phyloP scores from a whole-genome alignment of 1,140 invertebrate species.

The Pseudomyrmex flavicornis region DNA sequence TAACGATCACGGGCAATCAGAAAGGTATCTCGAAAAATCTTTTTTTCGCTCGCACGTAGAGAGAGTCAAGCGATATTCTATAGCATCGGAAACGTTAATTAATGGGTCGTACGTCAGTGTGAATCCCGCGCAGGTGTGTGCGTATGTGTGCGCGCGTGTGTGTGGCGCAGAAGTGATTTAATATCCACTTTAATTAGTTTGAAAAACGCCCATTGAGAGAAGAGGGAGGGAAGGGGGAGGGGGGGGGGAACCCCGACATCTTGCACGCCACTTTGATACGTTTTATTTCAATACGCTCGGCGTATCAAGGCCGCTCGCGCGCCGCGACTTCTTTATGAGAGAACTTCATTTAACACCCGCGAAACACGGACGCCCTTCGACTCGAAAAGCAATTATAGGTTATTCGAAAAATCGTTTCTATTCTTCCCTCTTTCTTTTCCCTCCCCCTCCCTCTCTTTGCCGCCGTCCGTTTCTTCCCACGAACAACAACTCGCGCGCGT shows the following conservation, averaged over 20 bases:
- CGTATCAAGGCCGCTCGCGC: conserved; percentile 59
- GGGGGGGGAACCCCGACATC: conserved; percentile 20
- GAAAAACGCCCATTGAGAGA: conserved; percentile 76
- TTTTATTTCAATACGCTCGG: conserved; percentile 69
- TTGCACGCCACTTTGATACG: conserved; percentile 68
- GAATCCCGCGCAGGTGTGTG: conserved; percentile 49
- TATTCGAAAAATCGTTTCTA: conserved; percentile 38
- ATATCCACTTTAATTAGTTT: conserved; percentile 79
- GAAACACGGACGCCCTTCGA: not conserved
- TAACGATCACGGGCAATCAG: conserved; percentile 46
- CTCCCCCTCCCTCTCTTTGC: no score
- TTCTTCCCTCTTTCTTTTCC: not conserved
- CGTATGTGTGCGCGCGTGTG: conserved; percentile 21
- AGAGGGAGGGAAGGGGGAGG: not conserved
- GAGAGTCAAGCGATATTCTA: conserved; percentile 67
- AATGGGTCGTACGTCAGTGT: conserved; percentile 69
- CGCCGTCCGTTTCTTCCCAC: not conserved
- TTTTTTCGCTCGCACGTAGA: conserved; percentile 10
- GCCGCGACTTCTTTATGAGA: conserved; percentile 42
- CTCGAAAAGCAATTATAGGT: conserved; percentile 47
- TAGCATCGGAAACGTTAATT: conserved; percentile 73
- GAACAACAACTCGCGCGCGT: not conserved
- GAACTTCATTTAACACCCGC: conserved; percentile 46
- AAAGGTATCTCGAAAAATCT: conserved; percentile 60
- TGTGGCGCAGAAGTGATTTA: conserved; percentile 74